A percentile compares a stretch with the other conserved stretches of the same genome.
phyloP scores from a whole-genome alignment of 2,888 invertebrate genomes.

The Adelognathus sp. region DNA sequence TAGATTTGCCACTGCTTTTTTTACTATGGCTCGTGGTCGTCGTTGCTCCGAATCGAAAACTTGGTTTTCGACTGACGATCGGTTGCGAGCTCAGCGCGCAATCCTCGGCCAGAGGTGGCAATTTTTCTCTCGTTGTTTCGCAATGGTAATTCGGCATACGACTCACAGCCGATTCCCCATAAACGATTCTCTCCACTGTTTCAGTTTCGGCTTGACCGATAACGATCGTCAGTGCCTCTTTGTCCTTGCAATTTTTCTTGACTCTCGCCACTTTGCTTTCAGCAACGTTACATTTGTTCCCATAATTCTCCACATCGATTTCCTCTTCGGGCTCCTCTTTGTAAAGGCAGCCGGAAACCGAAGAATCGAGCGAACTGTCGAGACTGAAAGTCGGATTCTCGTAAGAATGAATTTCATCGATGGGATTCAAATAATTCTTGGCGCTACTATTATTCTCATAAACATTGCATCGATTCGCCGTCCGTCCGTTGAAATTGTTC shows the following conservation, averaged over 20 bases:
- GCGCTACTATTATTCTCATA: neutral
- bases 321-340: slow-evolving; percentile 25
- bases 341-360: slow-evolving; percentile 71
- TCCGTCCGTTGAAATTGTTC: neutral
- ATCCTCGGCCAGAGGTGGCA: neutral
- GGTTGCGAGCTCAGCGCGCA: slow-evolving; percentile 22
- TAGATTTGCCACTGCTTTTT: neutral
- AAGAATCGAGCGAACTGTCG: slow-evolving; percentile 76
- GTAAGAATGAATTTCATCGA: slow-evolving; percentile 62
- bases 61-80: slow-evolving; percentile 41
- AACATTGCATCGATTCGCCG: neutral
- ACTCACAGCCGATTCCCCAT: neutral
- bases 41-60: slow-evolving; percentile 42
- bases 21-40: neutral
- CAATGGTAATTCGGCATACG: neutral
- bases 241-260: neutral
- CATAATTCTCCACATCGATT: neutral
- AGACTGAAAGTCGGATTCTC: slow-evolving; percentile 77
- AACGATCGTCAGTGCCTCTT: slow-evolving; percentile 23
- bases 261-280: neutral
- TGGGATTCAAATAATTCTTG: slow-evolving; percentile 22
- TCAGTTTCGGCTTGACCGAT: slow-evolving; percentile 6
- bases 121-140: slow-evolving; percentile 23
- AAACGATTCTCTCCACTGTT: neutral
- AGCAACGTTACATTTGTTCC: neutral